Conservation (phyloP, 2,888 invertebrate species). For the Eumacrocentrus americanus region DNA sequence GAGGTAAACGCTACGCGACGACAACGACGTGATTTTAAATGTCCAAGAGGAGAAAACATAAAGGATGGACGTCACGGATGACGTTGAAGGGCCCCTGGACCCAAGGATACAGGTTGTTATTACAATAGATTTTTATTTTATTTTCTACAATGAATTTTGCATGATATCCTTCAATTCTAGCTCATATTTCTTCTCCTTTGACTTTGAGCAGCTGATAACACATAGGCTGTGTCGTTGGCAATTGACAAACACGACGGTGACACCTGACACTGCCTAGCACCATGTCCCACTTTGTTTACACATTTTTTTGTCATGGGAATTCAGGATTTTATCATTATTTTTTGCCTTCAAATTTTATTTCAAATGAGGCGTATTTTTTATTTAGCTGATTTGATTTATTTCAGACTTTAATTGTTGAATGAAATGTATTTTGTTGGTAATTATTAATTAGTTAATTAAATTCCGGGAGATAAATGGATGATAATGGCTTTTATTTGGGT, state of each 20-base stretch:
- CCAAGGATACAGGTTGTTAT: slow-evolving; percentile 63
- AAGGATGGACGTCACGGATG: slow-evolving; percentile 58
- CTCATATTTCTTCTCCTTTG: neutral
- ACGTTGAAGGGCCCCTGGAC: slow-evolving; percentile 62
- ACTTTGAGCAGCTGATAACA: too few relatives aligned
- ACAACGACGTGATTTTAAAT: slow-evolving; percentile 41
- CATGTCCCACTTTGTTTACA: slow-evolving; percentile 55
- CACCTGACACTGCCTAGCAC: slow-evolving; percentile 54
- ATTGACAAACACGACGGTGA: slow-evolving; percentile 30
- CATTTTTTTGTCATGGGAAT: too few relatives aligned
- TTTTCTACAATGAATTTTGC: slow-evolving; percentile 16
- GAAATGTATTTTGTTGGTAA: too few relatives aligned
- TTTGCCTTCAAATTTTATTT: too few relatives aligned
- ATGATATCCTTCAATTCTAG: neutral
- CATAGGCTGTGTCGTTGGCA: slow-evolving; percentile 39
- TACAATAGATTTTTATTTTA: slow-evolving; percentile 29
- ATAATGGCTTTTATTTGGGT: too few relatives aligned
- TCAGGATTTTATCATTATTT: too few relatives aligned
- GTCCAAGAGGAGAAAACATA: slow-evolving; percentile 42
- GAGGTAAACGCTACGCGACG: neutral
- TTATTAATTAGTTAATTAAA: too few relatives aligned
- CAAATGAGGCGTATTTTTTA: too few relatives aligned
- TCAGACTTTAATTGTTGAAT: too few relatives aligned
- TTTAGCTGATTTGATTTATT: too few relatives aligned
- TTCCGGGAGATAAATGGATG: too few relatives aligned